Percentiles rank a stretch among this genome's conserved stretches.
Evolutionary conservation across 2,113 vertebrate species (phyloP).

Genomic region (Pachycephala philippinensis): DNA sequence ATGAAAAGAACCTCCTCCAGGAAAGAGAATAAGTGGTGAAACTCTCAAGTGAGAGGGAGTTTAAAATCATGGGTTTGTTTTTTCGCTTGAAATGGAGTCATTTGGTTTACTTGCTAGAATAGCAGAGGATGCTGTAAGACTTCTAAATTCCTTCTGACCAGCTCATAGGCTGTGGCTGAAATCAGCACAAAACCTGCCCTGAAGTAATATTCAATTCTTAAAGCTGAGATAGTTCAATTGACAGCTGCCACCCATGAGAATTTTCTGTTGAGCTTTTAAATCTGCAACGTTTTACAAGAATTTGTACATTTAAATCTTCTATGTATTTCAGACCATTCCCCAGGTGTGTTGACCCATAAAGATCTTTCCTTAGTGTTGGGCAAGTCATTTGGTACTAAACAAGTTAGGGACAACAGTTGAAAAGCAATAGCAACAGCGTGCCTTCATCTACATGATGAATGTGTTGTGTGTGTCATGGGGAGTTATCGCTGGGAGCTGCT

Average conservation of each 20-base stretch:
- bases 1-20: background rate
- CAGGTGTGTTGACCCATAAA: background rate
- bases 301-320: background rate
- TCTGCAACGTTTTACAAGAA: background rate
- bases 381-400: background rate
- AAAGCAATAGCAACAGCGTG: background rate
- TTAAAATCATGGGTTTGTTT: background rate
- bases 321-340: accelerated
- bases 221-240: background rate
- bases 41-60: background rate
- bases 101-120: background rate
- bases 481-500: background rate
- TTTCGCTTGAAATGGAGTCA: background rate
- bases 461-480: background rate
- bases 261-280: background rate
- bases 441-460: background rate
- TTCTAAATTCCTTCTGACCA: background rate
- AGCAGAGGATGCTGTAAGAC: background rate
- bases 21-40: background rate
- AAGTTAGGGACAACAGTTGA: background rate
- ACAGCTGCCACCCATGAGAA: background rate
- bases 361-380: background rate
- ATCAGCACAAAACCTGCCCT: background rate
- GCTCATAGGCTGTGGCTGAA: background rate
- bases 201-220: background rate